Conservation (phyloP, 1,140 invertebrate genomes). For the Microvelia longipes region DNA sequence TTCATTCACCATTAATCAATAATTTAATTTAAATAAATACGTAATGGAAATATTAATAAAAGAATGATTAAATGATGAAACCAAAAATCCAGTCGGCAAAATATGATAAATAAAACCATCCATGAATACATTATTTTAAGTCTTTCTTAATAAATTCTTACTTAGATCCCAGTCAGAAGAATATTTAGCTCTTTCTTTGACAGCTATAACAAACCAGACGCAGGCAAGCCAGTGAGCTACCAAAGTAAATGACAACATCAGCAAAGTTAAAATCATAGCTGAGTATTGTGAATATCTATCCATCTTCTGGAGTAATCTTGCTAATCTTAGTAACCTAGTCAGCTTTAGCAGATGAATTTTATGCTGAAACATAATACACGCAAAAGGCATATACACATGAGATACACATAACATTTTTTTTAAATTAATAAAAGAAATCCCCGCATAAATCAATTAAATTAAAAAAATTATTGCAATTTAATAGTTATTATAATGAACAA, state of each 20-base stretch:
- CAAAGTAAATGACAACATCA: conserved; percentile 90
- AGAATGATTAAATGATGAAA: too few species aligned
- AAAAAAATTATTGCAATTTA: too few species aligned
- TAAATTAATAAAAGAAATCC: neutral
- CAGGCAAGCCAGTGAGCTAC: conserved; percentile 99
- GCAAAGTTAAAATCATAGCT: conserved; percentile 82
- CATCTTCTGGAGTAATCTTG: conserved; percentile 90
- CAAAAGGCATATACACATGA: neutral
- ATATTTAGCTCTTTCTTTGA: conserved; percentile 60
- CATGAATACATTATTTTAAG: too few species aligned
- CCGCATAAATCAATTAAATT: too few species aligned
- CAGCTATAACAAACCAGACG: conserved; percentile 95
- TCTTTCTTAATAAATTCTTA: conserved; percentile 28
- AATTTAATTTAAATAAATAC: too few species aligned
- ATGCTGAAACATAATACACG: conserved; percentile 35
- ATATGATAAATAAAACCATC: too few species aligned
- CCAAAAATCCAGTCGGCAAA: too few species aligned
- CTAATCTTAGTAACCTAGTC: conserved; percentile 77
- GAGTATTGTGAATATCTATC: conserved; percentile 95
- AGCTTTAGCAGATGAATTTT: conserved; percentile 92
- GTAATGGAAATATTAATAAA: too few species aligned
- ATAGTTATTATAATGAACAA: too few species aligned
- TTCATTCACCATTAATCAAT: too few species aligned
- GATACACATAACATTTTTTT: neutral
- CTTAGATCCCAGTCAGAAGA: conserved; percentile 58